Conservation (phyloP, 2,113 vertebrate species). For the Pardalotus punctatus region DNA sequence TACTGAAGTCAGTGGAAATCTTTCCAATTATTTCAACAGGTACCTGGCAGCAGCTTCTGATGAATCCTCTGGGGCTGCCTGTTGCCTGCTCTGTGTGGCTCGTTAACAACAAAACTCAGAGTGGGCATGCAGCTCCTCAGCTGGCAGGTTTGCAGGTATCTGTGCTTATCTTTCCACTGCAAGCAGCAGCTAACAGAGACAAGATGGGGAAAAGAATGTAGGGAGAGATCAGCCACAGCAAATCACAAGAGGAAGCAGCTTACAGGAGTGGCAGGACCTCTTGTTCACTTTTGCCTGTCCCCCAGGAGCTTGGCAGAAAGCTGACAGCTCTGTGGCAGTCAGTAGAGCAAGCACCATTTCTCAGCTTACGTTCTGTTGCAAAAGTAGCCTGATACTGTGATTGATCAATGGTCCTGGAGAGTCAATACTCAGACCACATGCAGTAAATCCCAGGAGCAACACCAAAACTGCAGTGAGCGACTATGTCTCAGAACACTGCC, state of each 20-base stretch:
- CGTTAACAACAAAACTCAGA: background rate
- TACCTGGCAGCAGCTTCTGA: background rate
- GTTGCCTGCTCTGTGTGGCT: background rate
- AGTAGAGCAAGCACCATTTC: background rate
- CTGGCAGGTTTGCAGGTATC: background rate
- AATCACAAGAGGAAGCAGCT: background rate
- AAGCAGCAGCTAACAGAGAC: background rate
- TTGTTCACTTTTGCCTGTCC: background rate
- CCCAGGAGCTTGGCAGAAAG: background rate
- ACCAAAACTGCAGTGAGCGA: background rate
- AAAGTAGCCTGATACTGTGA: background rate
- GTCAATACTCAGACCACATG: background rate
- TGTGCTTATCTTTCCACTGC: background rate
- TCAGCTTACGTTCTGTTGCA: background rate
- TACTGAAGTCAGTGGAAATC: background rate
- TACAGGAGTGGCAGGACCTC: background rate
- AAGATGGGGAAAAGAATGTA: background rate
- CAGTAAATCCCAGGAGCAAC: background rate
- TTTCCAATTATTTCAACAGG: slow-evolving; percentile 17
- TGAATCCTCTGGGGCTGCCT: background rate
- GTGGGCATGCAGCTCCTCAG: background rate
- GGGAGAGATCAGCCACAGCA: background rate
- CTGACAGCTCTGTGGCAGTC: background rate
- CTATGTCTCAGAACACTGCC: background rate
- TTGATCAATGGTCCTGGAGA: background rate